Evolutionary conservation across 2,888 invertebrate species (phyloP), one percentile per base, ranked within the genome.

Genomic region (Caradrina clavipalpis): DNA sequence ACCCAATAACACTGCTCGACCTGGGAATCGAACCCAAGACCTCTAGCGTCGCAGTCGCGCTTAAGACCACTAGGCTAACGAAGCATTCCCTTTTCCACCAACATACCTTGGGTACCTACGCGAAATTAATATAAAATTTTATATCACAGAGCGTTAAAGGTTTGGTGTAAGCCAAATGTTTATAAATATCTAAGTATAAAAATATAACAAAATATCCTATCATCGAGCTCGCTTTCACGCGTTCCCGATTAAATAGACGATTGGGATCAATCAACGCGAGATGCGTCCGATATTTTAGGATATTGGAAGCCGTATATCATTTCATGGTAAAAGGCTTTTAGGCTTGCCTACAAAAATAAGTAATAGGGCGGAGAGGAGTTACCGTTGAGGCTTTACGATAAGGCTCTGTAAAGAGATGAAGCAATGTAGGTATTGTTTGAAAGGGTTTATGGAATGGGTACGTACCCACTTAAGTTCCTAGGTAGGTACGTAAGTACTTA

Each of bases 261-360:
- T 77, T 61, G 74, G 82, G 73, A 82, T 83, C 83, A 85, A 84
- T 85, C 83, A 85, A 75, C 64, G 77, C 66, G 69, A 70, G 75
- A 76, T 68, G 80, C 70, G 70, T 66, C 71, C 78, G 73, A 83
- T 83, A 80, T 76, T 81, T 85, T 76, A 73, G 75, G 75, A 56
- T 75, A 81, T 78, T 75, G 77, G 69, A 53, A 49, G 45, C 57
- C 65, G 60, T 69, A 57, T 69, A 76, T 79, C 67, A 76, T 78
- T 76, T 79, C 55, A 72, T 53, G 53, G 56, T 67, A 69, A 80
- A 80, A 80, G 60, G 60, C 73, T 80, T 78, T 78, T 59, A 61
- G 66, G 63, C 51, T 51, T 61, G 35, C 22, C 31, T 65, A 53
- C 47, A 60, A 56, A 74, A 76, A 76, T 76, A 76, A 53, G 56